phyloP scores from a whole-genome alignment of 1,140 invertebrate genomes.

The Drosophila dunni region DNA sequence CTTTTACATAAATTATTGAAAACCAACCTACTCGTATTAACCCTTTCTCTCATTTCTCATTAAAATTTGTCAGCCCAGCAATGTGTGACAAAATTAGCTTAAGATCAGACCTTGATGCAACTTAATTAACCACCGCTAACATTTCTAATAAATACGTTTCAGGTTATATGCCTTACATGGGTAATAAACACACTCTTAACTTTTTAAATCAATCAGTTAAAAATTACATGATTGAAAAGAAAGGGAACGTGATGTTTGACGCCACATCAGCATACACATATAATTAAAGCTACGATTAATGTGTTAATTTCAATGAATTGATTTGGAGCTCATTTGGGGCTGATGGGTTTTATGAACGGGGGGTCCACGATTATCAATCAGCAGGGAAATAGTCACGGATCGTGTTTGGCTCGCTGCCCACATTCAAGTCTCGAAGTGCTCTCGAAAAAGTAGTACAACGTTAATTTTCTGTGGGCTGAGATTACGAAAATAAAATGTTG shows the following conservation, averaged over 20 bases:
- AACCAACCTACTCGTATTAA: too few relatives aligned
- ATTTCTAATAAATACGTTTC: too few relatives aligned
- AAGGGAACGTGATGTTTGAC: conserved; percentile 1
- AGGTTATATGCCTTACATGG: background rate
- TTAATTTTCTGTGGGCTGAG: conserved; percentile 16
- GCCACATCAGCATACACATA: conserved; percentile 28
- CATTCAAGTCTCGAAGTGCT: conserved; percentile 14
- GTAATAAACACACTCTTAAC: background rate
- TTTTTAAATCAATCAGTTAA: background rate
- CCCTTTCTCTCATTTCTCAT: too few relatives aligned
- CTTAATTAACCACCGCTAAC: too few relatives aligned
- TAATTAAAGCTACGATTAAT: conserved; percentile 20
- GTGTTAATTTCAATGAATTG: conserved; percentile 27
- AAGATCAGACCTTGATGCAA: too few relatives aligned
- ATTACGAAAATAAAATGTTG: conserved; percentile 21
- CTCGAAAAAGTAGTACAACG: conserved; percentile 13
- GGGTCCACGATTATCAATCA: conserved; percentile 15
- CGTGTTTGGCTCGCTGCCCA: conserved; percentile 34
- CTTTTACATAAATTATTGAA: too few relatives aligned
- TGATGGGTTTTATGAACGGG: conserved; percentile 17
- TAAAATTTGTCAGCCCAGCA: too few relatives aligned
- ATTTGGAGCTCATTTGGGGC: conserved; percentile 11
- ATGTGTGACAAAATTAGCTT: too few relatives aligned
- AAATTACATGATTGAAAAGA: conserved; percentile 3
- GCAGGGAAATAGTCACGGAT: conserved; percentile 2